Conservation (phyloP, 2,113 vertebrate genomes). For the Carlito syrichta region DNA sequence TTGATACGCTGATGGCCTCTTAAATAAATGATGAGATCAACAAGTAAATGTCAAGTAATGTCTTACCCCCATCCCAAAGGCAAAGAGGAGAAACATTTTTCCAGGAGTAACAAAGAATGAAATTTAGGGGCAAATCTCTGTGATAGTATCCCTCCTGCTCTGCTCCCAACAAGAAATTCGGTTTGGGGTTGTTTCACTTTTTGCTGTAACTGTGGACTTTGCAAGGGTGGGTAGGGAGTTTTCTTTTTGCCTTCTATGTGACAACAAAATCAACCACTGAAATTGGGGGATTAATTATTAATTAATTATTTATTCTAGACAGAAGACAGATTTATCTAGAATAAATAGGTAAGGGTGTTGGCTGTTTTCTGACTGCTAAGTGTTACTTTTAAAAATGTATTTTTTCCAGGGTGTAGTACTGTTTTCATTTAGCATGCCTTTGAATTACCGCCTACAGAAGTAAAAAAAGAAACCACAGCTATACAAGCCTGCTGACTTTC, state of each 20-base stretch:
- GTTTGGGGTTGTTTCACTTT: background rate
- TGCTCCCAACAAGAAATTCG: background rate
- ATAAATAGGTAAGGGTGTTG: conserved; percentile 53
- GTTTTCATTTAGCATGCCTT: conserved; percentile 80
- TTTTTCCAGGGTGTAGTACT: conserved; percentile 78
- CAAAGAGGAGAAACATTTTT: background rate
- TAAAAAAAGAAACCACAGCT: conserved; percentile 81
- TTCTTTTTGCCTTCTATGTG: conserved; percentile 17
- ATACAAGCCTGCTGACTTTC: conserved; percentile 81
- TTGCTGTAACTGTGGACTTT: conserved; percentile 1
- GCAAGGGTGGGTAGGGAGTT: background rate
- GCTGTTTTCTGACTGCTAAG: conserved; percentile 72
- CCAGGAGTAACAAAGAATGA: background rate
- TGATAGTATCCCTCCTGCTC: fast-evolving
- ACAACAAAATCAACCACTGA: conserved; percentile 43
- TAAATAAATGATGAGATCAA: background rate
- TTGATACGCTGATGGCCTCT: background rate
- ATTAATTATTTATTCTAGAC: conserved; percentile 11
- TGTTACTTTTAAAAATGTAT: conserved; percentile 73
- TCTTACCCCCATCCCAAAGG: background rate
- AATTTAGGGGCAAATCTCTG: background rate
- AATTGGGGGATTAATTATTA: conserved; percentile 7
- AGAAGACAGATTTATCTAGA: conserved; percentile 10
- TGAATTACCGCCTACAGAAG: conserved; percentile 81
- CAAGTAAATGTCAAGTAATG: background rate